Conservation (phyloP, 2,113 vertebrate genomes). For the Ammospiza caudacuta region DNA sequence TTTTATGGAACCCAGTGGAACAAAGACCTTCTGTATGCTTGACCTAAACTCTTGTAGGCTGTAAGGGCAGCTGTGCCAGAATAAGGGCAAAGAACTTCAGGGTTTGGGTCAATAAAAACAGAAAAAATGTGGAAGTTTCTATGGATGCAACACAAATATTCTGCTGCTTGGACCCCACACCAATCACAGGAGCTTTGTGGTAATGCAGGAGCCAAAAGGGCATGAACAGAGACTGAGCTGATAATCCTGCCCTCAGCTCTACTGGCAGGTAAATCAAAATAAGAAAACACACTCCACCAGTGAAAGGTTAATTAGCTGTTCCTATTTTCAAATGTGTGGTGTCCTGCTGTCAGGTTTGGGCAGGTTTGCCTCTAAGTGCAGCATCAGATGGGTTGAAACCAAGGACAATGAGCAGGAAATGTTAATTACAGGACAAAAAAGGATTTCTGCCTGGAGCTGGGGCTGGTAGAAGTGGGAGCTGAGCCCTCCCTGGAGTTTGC, state of each 20-base stretch:
- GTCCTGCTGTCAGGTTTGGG: not conserved
- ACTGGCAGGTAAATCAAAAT: not conserved
- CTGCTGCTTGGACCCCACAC: not conserved
- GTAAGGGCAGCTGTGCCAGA: not conserved
- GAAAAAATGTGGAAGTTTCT: not conserved
- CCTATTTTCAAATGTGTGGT: accelerated
- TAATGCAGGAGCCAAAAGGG: not conserved
- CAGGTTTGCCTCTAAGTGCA: not conserved
- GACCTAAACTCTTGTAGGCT: not conserved
- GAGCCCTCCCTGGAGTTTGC: not conserved
- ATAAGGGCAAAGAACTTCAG: not conserved
- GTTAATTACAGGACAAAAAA: not conserved
- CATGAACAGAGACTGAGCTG: accelerated
- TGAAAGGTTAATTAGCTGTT: not conserved
- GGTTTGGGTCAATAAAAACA: not conserved
- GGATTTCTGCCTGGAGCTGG: not conserved
- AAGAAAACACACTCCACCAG: not conserved
- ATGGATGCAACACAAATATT: not conserved
- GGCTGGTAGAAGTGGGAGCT: not conserved
- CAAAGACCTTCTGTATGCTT: not conserved
- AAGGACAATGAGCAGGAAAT: not conserved
- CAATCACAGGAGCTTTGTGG: not conserved
- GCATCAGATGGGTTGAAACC: not conserved
- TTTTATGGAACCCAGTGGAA: not conserved
- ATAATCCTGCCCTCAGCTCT: not conserved